Evolutionary conservation across 2,113 vertebrate genomes (phyloP).

Genomic region (Archilochus colubris): DNA sequence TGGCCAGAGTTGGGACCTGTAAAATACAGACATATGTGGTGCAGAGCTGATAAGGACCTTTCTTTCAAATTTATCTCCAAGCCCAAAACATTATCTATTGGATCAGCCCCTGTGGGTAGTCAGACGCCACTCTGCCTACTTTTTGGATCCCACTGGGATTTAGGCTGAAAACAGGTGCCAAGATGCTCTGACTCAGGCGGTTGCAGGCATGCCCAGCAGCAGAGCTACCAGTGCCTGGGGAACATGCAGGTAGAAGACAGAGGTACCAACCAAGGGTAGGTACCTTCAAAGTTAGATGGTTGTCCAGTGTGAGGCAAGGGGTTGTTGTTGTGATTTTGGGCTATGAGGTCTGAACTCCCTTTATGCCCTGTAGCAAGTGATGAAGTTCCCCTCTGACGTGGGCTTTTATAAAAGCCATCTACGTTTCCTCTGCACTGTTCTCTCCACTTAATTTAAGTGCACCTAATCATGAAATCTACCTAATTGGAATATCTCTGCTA

Average conservation of each 20-base stretch:
- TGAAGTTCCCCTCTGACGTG: not conserved
- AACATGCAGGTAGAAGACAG: rapidly evolving
- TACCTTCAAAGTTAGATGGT: not conserved
- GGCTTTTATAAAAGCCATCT: not conserved
- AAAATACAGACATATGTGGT: not conserved
- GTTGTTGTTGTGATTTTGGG: not conserved
- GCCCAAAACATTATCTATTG: slow-evolving; percentile 27
- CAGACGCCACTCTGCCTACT: slow-evolving; percentile 64
- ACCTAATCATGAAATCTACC: slow-evolving; percentile 61
- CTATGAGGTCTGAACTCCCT: rapidly evolving
- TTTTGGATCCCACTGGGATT: slow-evolving; percentile 42
- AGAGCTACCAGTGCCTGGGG: not conserved
- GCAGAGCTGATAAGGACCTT: slow-evolving; percentile 37
- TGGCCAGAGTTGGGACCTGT: not conserved
- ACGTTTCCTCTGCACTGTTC: not conserved
- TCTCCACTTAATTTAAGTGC: slow-evolving; percentile 30
- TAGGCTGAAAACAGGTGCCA: slow-evolving; percentile 44
- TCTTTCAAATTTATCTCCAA: slow-evolving; percentile 33
- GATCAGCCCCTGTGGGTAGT: slow-evolving; percentile 27
- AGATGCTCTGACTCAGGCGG: slow-evolving; percentile 45
- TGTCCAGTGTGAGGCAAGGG: not conserved
- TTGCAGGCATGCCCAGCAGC: slow-evolving; percentile 58
- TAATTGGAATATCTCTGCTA: slow-evolving; percentile 63
- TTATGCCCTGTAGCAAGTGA: not conserved
- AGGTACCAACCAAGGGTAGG: not conserved